Evolutionary conservation across 1,140 invertebrate genomes (phyloP), one percentile per base, ranked within the genome.

Genomic region (Drosophila lini): DNA sequence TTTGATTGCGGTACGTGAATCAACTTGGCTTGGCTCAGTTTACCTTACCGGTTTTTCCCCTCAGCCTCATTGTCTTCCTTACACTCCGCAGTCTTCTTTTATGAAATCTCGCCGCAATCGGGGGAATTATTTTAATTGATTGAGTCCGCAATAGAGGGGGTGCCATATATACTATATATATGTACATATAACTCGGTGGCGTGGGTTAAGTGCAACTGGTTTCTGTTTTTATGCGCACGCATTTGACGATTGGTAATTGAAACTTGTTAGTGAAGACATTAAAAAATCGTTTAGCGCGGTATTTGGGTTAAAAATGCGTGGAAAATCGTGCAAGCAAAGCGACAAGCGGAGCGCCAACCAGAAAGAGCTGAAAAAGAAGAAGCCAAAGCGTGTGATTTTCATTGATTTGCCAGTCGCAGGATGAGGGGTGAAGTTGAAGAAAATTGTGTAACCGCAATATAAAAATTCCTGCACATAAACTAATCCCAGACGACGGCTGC

Each of bases 251-350:
- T 80, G 84, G 84, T 89, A 89, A 89, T 89, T 84, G 84, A 89
- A 89, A 89, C 84, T 89, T 89, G 84, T 89, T 89, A 89, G 83
- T 86, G 71, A 86, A 89, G 84, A 89, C 85, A 89, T 89, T 89
- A 89, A 85, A 89, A 89, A 89, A 89, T 88, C 84, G 80, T 89
- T 89, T 89, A 84, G 84, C 81, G 41, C 85, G 84, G 84, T 75
- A 89, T 89, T 89, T 89, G 70, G 84, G 84, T 89, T 89, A 89
- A 89, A 89, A 89, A 89, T 89, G 84, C 84, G 84, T 90, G 80
- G 84, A 89, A 86, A 86, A 86, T 86, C 83, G 80, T 89, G 84
- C 78, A 74, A 60, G 48, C 63, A 75, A 56, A 76, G 57, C 60
- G 48, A 64, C 68, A 77, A 58, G 61, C 45, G 16, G 31, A 52